These are phyloP conservation scores for Hypselothyrea guttata DNA, from an alignment of 2,888 invertebrate species.

Conservation along the genomic window DNA sequence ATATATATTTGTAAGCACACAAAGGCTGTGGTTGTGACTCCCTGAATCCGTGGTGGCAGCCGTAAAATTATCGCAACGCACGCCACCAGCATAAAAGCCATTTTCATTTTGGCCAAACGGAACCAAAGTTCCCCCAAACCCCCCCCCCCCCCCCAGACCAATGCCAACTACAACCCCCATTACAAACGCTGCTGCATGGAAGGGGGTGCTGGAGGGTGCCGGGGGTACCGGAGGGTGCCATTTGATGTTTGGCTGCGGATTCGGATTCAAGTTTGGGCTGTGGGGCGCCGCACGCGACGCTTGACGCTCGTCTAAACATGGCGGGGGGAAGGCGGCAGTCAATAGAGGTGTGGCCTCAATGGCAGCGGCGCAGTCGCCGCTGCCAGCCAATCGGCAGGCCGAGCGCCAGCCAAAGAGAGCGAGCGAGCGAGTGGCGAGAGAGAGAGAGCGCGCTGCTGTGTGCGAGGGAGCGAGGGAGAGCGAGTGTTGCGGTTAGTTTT, in stretches of 20 bases:
- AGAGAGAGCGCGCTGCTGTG: conserved; percentile 10
- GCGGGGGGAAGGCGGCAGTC: conserved; percentile 49
- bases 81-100: conserved; percentile 73
- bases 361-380: conserved; percentile 71
- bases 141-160: not conserved
- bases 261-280: conserved; percentile 2
- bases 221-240: conserved; percentile 22
- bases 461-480: conserved; percentile 24
- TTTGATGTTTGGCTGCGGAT: conserved; percentile 17
- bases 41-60: conserved; percentile 45
- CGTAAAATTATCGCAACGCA: conserved; percentile 69
- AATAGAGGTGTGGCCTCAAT: conserved; percentile 72
- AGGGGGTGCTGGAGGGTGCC: no score
- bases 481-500: conserved; percentile 60
- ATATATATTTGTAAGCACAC: conserved; percentile 15
- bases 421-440: conserved; percentile 17
- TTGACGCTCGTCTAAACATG: conserved; percentile 49
- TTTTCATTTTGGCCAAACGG: conserved; percentile 68
- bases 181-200: no score
- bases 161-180: not conserved
- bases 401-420: conserved; percentile 27
- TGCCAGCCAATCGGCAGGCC: conserved; percentile 61
- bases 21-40: conserved; percentile 16
- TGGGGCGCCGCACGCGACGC: conserved; percentile 39
- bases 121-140: conserved; percentile 12